phyloP scores from a whole-genome alignment of 2,888 invertebrate species.

The Periphyllus acericola region DNA sequence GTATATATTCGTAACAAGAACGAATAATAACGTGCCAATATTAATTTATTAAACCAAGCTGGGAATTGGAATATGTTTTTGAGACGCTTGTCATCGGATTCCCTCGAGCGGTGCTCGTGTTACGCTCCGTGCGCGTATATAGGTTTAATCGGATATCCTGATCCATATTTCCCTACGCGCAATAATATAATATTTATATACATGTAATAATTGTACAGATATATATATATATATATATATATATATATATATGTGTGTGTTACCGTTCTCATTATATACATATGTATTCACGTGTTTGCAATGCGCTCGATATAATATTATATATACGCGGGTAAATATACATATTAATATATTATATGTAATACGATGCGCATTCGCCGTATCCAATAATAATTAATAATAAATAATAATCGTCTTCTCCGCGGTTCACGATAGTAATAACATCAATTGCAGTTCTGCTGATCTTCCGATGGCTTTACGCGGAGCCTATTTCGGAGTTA shows the following conservation, averaged over 20 bases:
- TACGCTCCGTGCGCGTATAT: not conserved
- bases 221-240: not conserved
- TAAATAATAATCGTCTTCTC: too few relatives aligned
- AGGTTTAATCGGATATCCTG: constrained; percentile 39
- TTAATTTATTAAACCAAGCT: constrained; percentile 46
- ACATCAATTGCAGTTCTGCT: too few relatives aligned
- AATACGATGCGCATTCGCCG: too few relatives aligned
- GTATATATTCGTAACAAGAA: not conserved
- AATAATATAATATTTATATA: not conserved
- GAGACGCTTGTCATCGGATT: constrained; percentile 55
- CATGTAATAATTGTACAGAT: not conserved
- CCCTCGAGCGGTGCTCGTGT: constrained; percentile 36
- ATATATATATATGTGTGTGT: not conserved
- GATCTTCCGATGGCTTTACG: too few relatives aligned
- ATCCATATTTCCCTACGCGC: not conserved
- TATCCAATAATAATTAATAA: too few relatives aligned
- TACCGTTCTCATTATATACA: not conserved
- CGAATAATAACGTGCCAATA: constrained; percentile 37
- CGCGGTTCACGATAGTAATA: not conserved
- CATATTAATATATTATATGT: too few relatives aligned
- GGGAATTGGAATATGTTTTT: constrained; percentile 51
- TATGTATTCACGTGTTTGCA: not conserved
- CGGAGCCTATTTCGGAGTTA: too few relatives aligned
- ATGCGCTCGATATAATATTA: too few relatives aligned
- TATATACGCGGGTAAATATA: too few relatives aligned